A percentile compares a stretch with the other conserved stretches of the same genome.
These are phyloP conservation scores for Arctopsyche grandis DNA, from an alignment of 1,140 invertebrate genomes.

Conservation along the genomic window DNA sequence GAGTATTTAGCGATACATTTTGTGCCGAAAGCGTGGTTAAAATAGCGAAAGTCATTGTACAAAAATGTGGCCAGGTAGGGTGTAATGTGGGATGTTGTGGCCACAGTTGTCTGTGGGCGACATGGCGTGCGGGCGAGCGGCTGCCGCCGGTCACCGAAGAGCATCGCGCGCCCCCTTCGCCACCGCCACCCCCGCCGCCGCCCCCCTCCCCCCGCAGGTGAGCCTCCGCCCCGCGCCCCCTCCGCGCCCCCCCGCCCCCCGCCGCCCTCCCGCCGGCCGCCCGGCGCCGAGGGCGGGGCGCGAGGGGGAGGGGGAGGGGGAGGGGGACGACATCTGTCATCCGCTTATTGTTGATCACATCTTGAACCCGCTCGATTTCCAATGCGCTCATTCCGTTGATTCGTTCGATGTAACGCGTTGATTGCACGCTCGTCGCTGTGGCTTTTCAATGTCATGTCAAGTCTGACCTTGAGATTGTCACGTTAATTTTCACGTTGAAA, in stretches of 20 bases:
- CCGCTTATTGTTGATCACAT: not conserved
- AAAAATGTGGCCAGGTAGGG: not conserved
- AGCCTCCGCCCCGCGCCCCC: not conserved
- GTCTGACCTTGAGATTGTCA: not conserved
- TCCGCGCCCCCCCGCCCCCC: not conserved
- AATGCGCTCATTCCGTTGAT: not conserved
- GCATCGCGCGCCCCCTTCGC: not conserved
- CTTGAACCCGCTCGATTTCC: not conserved
- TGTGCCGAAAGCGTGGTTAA: no score
- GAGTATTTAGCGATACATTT: no score
- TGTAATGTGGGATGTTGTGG: not conserved
- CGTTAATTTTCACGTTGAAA: no score
- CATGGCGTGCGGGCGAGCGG: constrained; percentile 2
- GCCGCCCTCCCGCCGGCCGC: not conserved
- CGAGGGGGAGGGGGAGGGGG: not conserved
- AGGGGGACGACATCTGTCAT: not conserved
- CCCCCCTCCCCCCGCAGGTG: constrained; percentile 4
- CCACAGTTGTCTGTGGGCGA: constrained; percentile 27
- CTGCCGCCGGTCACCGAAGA: not conserved
- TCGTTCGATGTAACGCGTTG: not conserved
- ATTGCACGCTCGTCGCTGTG: not conserved
- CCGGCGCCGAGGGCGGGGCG: not conserved
- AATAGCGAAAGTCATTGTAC: no score
- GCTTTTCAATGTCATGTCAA: not conserved
- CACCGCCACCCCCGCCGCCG: not conserved